Percentiles rank a stretch among this genome's conserved stretches.
phyloP scores from a whole-genome alignment of 2,888 invertebrate genomes.

The Campoplex capitator region DNA sequence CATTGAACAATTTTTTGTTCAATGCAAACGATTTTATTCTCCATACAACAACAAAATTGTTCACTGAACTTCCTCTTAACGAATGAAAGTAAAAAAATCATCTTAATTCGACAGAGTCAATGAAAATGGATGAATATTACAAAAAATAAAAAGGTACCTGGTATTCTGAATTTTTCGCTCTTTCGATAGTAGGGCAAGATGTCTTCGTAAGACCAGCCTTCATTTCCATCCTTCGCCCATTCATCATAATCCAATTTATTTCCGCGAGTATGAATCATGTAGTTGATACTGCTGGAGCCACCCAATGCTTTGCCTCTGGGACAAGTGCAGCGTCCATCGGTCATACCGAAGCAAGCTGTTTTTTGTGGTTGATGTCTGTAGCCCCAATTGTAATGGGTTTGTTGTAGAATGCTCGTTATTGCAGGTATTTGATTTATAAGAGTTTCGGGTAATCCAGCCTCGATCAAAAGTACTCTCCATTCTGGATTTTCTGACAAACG shows the following conservation, averaged over 20 bases:
- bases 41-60: background rate
- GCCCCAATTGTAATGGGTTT: conserved; percentile 89
- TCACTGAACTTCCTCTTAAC: background rate
- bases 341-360: conserved; percentile 89
- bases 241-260: conserved; percentile 72
- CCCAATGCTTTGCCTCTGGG: conserved; percentile 86
- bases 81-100: background rate
- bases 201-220: conserved; percentile 71
- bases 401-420: conserved; percentile 86
- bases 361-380: conserved; percentile 89
- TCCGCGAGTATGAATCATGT: conserved; percentile 81
- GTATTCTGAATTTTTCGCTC: conserved; percentile 69
- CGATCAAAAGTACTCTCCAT: conserved; percentile 87
- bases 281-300: conserved; percentile 81
- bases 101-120: background rate
- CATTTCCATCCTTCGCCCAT: conserved; percentile 70
- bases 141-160: conserved; percentile 52
- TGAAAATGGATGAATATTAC: too few species aligned
- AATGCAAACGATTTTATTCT: too few species aligned
- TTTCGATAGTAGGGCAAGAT: conserved; percentile 71
- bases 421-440: conserved; percentile 87
- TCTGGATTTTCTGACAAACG: conserved; percentile 88
- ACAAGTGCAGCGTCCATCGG: conserved; percentile 91
- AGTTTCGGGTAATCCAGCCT: conserved; percentile 87
- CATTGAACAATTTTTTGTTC: too few species aligned